phyloP scores from a whole-genome alignment of 1,140 invertebrate genomes.

The Drosophila orena region DNA sequence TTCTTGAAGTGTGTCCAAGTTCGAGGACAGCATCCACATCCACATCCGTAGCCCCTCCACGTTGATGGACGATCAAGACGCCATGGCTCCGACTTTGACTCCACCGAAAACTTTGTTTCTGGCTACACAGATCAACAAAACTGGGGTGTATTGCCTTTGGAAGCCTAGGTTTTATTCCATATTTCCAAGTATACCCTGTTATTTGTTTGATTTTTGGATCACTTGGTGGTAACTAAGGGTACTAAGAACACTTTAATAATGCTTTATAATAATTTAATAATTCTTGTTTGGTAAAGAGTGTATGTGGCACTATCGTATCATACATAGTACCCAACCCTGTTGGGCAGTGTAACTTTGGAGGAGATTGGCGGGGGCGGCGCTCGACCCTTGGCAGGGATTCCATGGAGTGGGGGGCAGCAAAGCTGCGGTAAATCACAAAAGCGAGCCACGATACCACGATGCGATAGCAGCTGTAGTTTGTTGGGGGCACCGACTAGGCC shows the following conservation, averaged over 20 bases:
- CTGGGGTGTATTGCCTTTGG: not conserved
- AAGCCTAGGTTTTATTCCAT: not conserved
- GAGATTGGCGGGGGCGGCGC: slow-evolving; percentile 23
- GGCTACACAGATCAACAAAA: slow-evolving; percentile 17
- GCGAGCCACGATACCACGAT: slow-evolving; percentile 62
- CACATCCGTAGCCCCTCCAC: slow-evolving; percentile 63
- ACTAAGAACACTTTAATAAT: too few species aligned
- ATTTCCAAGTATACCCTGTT: too few species aligned
- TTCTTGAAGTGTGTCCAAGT: slow-evolving; percentile 59
- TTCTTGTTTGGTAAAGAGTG: too few species aligned
- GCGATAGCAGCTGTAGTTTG: slow-evolving; percentile 15
- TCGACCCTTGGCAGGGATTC: slow-evolving; percentile 16
- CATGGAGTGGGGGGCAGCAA: slow-evolving; percentile 21
- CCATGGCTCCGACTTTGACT: slow-evolving; percentile 11
- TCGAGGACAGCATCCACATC: slow-evolving; percentile 59
- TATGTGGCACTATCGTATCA: too few species aligned
- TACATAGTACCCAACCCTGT: slow-evolving; percentile 2
- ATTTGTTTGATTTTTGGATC: too few species aligned
- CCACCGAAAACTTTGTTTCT: not conserved
- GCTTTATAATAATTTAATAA: too few species aligned
- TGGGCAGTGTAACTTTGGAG: slow-evolving; percentile 9
- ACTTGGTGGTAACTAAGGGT: too few species aligned
- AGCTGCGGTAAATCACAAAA: slow-evolving; percentile 78
- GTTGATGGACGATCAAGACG: slow-evolving; percentile 66
- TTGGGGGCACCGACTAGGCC: not conserved